Evolutionary conservation across 2,888 invertebrate genomes (phyloP), one percentile per base, ranked within the genome.

Genomic region (Willowsia nigromaculata): DNA sequence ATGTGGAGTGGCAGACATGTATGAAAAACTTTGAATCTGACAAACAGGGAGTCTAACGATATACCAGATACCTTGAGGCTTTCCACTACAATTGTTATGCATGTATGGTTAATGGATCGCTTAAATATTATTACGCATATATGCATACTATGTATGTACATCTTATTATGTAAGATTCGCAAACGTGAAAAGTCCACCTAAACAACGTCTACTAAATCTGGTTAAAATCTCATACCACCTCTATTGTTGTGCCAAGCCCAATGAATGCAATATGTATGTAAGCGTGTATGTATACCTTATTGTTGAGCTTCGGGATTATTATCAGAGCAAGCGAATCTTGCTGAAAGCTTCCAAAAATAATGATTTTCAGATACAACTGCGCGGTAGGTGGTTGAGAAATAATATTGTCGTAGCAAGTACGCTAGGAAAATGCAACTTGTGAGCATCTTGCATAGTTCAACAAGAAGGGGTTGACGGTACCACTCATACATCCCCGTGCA

Each of bases 31-130:
- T 65, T n/a, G 25, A 68, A 74, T 18, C 47, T 65, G 78, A 78
- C 80, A 86, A 80, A 65, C 86, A 86, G 65, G 80, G 78, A 78
- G 78, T 78, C 74, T 50, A 47, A 43, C 85, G n/a, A 56, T 37
- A 37, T 9, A 37, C 4, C 5, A 43, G 74, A 85, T 71, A 50
- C 71, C 83, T 83, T 71, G 50, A 53, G 83, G 83, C 50, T 37
- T 83, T 25, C 11, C 40, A n/a, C 13, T 71, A 22, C n/a, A n/a
- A n/a, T n/a, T n/a, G n/a, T n/a, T 71, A 5, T 43, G 43, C 25
- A 71, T 5, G 27, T n/a, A 71, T 40, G n/a, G n/a, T 27, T 15
- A n/a, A n/a, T 76, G 50, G n/a, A n/a, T n/a, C n/a, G n/a, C n/a
- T n/a, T 76, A 65, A 65, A 30, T 76, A 30, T 76, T 47, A 30